Evolutionary conservation across 2,797 vertebrate species (phyloP).

Genomic region (Eptatretus atami): DNA sequence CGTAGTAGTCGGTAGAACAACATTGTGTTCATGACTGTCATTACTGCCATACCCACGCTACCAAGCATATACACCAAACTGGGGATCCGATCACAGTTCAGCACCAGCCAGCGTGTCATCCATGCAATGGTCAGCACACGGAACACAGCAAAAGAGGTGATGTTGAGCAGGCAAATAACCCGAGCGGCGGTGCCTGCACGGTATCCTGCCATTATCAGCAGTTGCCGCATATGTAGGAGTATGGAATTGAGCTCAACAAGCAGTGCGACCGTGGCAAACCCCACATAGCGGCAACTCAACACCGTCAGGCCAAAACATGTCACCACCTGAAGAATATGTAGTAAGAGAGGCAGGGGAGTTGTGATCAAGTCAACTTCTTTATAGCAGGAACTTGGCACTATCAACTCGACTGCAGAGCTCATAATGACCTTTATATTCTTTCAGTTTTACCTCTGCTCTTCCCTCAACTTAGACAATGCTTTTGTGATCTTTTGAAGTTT

Average conservation of each 20-base stretch:
- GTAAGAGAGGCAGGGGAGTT: background rate
- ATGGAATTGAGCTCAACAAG: conserved; percentile 63
- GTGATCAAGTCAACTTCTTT: too few relatives aligned
- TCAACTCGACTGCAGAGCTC: too few relatives aligned
- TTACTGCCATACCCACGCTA: conserved; percentile 37
- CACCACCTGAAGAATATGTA: conserved; percentile 27
- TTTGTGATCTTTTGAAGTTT: too few relatives aligned
- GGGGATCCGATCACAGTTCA: conserved; percentile 32
- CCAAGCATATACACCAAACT: conserved; percentile 27
- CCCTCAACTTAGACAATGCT: too few relatives aligned
- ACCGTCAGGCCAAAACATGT: conserved; percentile 38
- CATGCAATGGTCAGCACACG: conserved; percentile 53
- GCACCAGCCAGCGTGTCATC: conserved; percentile 58
- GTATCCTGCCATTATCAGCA: conserved; percentile 34
- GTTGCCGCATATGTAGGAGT: conserved; percentile 43
- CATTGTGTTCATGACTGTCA: conserved; percentile 40
- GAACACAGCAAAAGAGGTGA: conserved; percentile 54
- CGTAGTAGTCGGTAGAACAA: conserved; percentile 39
- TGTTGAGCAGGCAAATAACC: conserved; percentile 40
- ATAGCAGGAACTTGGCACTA: too few relatives aligned
- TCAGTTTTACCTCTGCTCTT: too few relatives aligned
- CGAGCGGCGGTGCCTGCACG: conserved; percentile 21
- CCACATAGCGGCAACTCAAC: conserved; percentile 25
- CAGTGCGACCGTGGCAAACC: conserved; percentile 44
- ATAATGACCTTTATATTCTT: too few relatives aligned